phyloP scores from a whole-genome alignment of 2,888 invertebrate genomes.

The Andrena flavipes region DNA sequence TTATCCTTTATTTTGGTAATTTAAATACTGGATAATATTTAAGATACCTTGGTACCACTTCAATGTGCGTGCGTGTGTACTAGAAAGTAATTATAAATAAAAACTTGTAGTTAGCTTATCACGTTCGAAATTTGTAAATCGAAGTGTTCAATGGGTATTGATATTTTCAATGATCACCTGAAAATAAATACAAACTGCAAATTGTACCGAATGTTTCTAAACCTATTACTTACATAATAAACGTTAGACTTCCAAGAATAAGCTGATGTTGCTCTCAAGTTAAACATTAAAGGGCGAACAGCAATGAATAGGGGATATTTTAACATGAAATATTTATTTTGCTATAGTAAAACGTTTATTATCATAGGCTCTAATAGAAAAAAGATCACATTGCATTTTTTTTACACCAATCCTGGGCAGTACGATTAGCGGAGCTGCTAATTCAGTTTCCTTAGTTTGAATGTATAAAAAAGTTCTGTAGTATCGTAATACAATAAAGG shows the following conservation, averaged over 20 bases:
- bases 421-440: conserved; percentile 53
- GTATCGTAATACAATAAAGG: conserved; percentile 68
- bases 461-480: conserved; percentile 62
- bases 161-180: conserved; percentile 41
- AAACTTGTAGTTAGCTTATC: conserved; percentile 46
- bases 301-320: neutral
- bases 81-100: conserved; percentile 19
- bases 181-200: conserved; percentile 48
- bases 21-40: conserved; percentile 26
- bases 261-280: too few relatives aligned
- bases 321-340: neutral
- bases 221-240: neutral
- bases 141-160: conserved; percentile 48
- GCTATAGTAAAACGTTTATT: conserved; percentile 44
- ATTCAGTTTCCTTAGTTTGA: conserved; percentile 40
- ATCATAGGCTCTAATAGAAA: conserved; percentile 61
- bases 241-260: too few relatives aligned
- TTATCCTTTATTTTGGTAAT: conserved; percentile 28
- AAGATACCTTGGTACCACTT: conserved; percentile 28
- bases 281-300: neutral
- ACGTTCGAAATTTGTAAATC: conserved; percentile 42
- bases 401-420: conserved; percentile 59
- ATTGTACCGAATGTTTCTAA: neutral
- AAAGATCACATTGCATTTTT: conserved; percentile 64
- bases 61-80: conserved; percentile 7